Evolutionary conservation across 2,888 invertebrate genomes (phyloP), one percentile per base, ranked within the genome.

Genomic region (Loripinus fragilis): DNA sequence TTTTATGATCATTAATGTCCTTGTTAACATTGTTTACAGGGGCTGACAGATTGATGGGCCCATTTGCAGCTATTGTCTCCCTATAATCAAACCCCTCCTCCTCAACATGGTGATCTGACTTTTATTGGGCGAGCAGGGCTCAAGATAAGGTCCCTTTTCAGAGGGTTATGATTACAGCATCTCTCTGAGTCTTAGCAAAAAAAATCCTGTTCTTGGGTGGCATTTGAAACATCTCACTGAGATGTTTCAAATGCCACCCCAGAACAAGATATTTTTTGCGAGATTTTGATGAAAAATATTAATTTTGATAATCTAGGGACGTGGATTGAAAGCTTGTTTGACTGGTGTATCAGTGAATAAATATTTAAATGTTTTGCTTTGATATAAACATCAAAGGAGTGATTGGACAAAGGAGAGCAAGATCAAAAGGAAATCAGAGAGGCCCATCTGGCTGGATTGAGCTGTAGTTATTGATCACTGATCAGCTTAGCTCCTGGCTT

Each of bases 331-430:
- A 20, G 45, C 45, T 45, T 45, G 45, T 45, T 15, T 45, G 45
- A 45, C 20, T 45, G 33, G 33, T 33, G 33, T 60, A 60, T 60
- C 60, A 60, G 60, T 8, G 60, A 60, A 60, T 83, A 81, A 83
- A 80, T 83, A 81, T 83, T 83, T 83, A 78, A 83, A 83, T 83
- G 78, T 74, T 70, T 64, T 81, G 83, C 83, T 83, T 83, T 83
- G 83, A 83, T 68, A 80, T 83, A 65, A 71, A 80, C 80, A 81
- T 83, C 83, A 83, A 83, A 83, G 80, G 52, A 68, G 35, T 78
- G 78, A 80, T 71, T 71, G 77, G 80, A 79, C 76, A 80, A 78
- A 76, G 76, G 78, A 72, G 74, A 69, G 55, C 30, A 38, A 81
- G 76, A 78, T 78, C 76, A 80, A 83, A 81, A 77, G n/a, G 48